Conservation (phyloP, 2,888 invertebrate genomes). For the Subacronicta megacephala region DNA sequence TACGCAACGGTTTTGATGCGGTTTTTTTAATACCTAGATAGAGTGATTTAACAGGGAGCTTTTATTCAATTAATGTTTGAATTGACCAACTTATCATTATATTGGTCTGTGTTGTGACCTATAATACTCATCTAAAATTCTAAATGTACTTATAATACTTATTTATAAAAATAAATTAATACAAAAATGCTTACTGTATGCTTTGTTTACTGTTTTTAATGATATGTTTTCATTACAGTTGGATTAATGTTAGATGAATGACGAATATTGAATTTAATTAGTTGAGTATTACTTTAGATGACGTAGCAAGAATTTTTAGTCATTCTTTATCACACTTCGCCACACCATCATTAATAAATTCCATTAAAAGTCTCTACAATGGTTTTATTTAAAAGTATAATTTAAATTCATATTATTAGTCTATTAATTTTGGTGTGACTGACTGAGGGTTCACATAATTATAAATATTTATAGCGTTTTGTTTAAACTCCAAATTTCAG, state of each 20-base stretch:
- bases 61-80: no score
- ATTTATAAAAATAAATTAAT: no score
- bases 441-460: constrained; percentile 25
- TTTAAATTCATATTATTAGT: constrained; percentile 32
- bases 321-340: constrained; percentile 10
- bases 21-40: no score
- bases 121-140: no score
- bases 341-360: constrained; percentile 38
- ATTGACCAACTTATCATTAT: no score
- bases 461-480: constrained; percentile 41
- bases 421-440: constrained; percentile 34
- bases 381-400: constrained; percentile 37
- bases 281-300: constrained; percentile 37
- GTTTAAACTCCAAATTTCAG: constrained; percentile 10
- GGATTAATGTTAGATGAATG: constrained; percentile 36
- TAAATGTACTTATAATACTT: no score
- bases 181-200: no score
- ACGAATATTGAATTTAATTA: constrained; percentile 41
- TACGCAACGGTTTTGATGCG: no score
- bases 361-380: constrained; percentile 22
- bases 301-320: constrained; percentile 22
- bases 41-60: no score
- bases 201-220: no score
- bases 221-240: constrained; percentile 15
- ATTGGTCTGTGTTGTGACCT: no score